Evolutionary conservation across 2,888 invertebrate genomes (phyloP).

Genomic region (Hemaris fuciformis): DNA sequence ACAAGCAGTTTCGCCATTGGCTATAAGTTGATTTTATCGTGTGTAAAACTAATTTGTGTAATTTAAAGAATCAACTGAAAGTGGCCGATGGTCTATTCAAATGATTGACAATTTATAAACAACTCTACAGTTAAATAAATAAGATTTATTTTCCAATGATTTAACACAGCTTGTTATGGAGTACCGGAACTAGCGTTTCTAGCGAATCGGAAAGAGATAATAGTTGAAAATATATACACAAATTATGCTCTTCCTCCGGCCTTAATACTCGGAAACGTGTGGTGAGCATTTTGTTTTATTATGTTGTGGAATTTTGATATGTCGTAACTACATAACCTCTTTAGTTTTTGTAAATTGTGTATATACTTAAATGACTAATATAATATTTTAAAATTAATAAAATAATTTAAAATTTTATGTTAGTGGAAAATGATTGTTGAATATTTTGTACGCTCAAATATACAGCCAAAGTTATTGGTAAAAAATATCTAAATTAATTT

Average conservation of each 20-base stretch:
- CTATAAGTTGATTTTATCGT: conserved; percentile 24
- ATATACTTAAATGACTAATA: not conserved
- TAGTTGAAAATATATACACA: conserved; percentile 63
- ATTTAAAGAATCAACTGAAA: conserved; percentile 52
- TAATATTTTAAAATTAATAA: not conserved
- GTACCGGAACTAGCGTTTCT: conserved; percentile 65
- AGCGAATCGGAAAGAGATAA: conserved; percentile 74
- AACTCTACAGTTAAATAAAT: not conserved
- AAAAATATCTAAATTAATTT: no score
- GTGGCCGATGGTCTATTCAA: conserved; percentile 38
- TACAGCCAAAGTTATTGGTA: no score
- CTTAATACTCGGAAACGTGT: conserved; percentile 61
- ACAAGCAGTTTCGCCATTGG: conserved; percentile 5
- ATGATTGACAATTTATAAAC: not conserved
- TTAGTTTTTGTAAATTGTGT: not conserved
- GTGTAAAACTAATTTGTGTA: conserved; percentile 38
- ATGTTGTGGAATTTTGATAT: not conserved
- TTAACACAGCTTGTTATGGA: conserved; percentile 26
- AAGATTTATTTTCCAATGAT: not conserved
- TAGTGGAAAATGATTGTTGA: no score
- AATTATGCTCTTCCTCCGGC: conserved; percentile 72
- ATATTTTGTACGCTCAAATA: no score
- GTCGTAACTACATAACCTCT: not conserved
- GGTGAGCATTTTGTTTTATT: conserved; percentile 30
- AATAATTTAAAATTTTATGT: no score